phyloP scores from a whole-genome alignment of 2,888 invertebrate species.

The Yponomeuta plumbellus region DNA sequence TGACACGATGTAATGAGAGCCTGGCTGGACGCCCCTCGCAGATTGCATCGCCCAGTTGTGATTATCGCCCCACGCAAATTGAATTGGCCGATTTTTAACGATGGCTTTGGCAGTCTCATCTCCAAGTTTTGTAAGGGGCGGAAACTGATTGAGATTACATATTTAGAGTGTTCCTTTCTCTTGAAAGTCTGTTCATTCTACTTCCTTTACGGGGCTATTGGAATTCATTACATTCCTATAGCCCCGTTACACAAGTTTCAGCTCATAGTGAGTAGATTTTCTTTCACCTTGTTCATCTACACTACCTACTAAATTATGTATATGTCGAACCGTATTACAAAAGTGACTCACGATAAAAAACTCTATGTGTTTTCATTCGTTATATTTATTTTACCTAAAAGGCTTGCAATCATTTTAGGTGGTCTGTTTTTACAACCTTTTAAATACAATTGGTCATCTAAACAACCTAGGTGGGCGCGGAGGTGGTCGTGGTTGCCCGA shows the following conservation, averaged over 20 bases:
- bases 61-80: constrained; percentile 8
- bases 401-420: neutral
- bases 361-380: too few relatives aligned
- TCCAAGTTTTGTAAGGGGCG: neutral
- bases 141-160: neutral
- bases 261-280: too few relatives aligned
- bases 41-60: constrained; percentile 28
- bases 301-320: too few relatives aligned
- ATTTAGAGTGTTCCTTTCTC: too few relatives aligned
- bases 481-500: neutral
- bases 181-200: too few relatives aligned
- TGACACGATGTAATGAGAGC: constrained; percentile 61
- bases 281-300: too few relatives aligned
- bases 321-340: too few relatives aligned
- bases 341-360: too few relatives aligned
- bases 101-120: neutral
- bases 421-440: neutral
- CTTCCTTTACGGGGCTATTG: too few relatives aligned
- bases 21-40: constrained; percentile 32
- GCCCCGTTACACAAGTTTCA: too few relatives aligned
- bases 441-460: neutral
- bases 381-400: too few relatives aligned
- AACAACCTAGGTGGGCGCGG: neutral
- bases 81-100: constrained; percentile 8
- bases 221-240: too few relatives aligned